phyloP scores from a whole-genome alignment of 2,113 vertebrate species.

The Paramisgurnus dabryanus region DNA sequence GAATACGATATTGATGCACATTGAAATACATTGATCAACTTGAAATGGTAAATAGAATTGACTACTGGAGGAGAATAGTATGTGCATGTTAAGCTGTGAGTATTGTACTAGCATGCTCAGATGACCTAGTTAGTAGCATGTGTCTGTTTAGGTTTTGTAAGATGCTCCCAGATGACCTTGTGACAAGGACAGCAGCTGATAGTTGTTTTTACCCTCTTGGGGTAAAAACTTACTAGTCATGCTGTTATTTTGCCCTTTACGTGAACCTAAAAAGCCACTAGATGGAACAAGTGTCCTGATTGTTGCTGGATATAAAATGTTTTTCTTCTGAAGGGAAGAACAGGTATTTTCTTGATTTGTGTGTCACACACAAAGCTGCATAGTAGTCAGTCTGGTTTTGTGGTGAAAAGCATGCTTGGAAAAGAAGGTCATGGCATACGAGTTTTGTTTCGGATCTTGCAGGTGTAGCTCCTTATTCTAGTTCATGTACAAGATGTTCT shows the following conservation, averaged over 20 bases:
- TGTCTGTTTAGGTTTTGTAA: slow-evolving; percentile 59
- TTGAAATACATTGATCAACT: neutral
- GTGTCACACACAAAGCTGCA: neutral
- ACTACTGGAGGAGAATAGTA: neutral
- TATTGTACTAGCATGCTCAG: slow-evolving; percentile 51
- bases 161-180: slow-evolving; percentile 64
- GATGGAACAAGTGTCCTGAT: too few relatives aligned
- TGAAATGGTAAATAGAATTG: neutral
- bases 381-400: slow-evolving; percentile 29
- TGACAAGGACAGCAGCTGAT: slow-evolving; percentile 51
- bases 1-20: neutral
- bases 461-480: slow-evolving; percentile 34
- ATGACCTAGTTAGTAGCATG: slow-evolving; percentile 62
- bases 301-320: neutral
- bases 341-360: neutral
- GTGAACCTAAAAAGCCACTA: too few relatives aligned
- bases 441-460: slow-evolving; percentile 6
- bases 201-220: neutral
- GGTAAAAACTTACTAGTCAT: too few relatives aligned
- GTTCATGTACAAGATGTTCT: neutral
- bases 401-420: neutral
- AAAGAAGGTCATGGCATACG: slow-evolving; percentile 21
- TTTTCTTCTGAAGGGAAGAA: neutral
- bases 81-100: neutral
- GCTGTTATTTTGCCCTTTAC: neutral